Evolutionary conservation across 2,113 vertebrate genomes (phyloP), one percentile per base, ranked within the genome.

Genomic region (Steatornis caripensis): DNA sequence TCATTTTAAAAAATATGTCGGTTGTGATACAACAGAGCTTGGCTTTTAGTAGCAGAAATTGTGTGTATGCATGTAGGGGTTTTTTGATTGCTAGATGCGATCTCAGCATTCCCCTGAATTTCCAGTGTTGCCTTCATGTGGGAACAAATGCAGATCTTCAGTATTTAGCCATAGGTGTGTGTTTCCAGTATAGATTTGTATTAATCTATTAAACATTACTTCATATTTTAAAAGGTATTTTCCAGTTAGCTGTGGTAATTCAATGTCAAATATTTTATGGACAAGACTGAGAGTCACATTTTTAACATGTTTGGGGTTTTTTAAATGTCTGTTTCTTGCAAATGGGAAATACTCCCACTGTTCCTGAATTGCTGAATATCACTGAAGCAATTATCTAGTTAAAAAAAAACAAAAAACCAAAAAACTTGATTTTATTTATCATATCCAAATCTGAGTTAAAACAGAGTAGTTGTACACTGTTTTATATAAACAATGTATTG

Each of bases 71-170:
- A 19, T 62, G 45, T 69, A 49, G 71, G 17, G 4, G 14, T 39
- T 72, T 89, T 86, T 93, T 94, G 22, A 45, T 69, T 92, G n/a
- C 58, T 97, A 79, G 76, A 29, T 91, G 43, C 86, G 41, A 68
- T 74, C 11, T 84, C 66, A 81, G 43, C 39, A 66, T 68, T 86
- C 48, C 45, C 68, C 9, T 89, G 57, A 89, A 79, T 96, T 89
- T 97, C 96, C 62, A 92, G 26, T 80, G 60, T 90, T 95, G 20
- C 36, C 34, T 93, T 96, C 58, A 16, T 61, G 18, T 87, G 32
- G 53, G 46, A 93, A 65, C 54, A 69, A 90, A 46, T 65, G 23
- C 12, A 84, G 15, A 46, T 79, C 80, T 81, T 65, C 48, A 36
- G 3, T 79, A 72, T 95, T 72, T 68, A 88, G 53, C 37, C 36